phyloP scores from a whole-genome alignment of 2,797 vertebrate genomes.

The Mormyrus proboscirostris region DNA sequence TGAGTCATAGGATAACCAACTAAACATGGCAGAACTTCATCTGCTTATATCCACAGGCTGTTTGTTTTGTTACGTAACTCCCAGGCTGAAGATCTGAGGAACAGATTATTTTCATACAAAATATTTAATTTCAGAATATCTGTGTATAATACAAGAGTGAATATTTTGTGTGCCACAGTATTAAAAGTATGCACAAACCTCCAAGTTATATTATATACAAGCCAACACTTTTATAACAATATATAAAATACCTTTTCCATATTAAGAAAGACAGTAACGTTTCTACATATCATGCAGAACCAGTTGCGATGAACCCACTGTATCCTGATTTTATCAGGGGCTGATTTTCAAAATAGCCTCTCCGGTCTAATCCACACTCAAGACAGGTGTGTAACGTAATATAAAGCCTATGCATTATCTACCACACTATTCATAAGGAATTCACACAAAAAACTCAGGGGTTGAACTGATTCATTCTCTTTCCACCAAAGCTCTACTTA shows the following conservation, averaged over 20 bases:
- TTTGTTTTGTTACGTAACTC: conserved; percentile 3
- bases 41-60: neutral
- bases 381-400: neutral
- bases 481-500: neutral
- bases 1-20: conserved; percentile 19
- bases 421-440: neutral
- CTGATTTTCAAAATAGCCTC: conserved; percentile 33
- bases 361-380: conserved; percentile 12
- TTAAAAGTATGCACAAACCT: neutral
- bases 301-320: conserved; percentile 27
- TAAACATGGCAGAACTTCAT: conserved; percentile 4
- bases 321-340: conserved; percentile 25
- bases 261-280: conserved; percentile 29
- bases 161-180: neutral
- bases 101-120: neutral
- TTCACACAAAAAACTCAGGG: neutral
- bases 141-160: neutral
- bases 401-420: conserved; percentile 6
- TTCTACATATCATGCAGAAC: conserved; percentile 22
- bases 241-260: conserved; percentile 15
- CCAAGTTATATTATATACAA: neutral
- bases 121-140: neutral
- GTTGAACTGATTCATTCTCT: neutral
- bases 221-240: neutral
- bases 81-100: neutral